Evolutionary conservation across 2,113 vertebrate species (phyloP).

Genomic region (Benitochromis conjunctus): DNA sequence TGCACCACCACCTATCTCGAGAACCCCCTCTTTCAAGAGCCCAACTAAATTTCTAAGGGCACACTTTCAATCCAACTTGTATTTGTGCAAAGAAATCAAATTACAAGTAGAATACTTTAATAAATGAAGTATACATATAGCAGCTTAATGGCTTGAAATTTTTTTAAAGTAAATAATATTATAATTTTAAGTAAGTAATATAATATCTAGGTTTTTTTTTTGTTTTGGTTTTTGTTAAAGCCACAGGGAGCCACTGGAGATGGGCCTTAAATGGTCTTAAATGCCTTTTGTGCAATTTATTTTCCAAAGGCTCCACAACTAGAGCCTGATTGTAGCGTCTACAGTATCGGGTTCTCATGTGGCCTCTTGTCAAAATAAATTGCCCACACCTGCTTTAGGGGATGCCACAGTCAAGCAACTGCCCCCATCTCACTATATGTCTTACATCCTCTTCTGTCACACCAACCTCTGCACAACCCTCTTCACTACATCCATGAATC

Average conservation of each 20-base stretch:
- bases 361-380: too few species aligned
- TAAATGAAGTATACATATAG: not conserved
- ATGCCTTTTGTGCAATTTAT: too few species aligned
- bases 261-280: not conserved
- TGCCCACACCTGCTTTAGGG: too few species aligned
- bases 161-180: not conserved
- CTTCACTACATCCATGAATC: too few species aligned
- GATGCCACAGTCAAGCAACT: too few species aligned
- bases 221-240: not conserved
- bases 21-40: not conserved
- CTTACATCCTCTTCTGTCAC: too few species aligned
- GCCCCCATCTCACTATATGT: too few species aligned
- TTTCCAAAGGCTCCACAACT: too few species aligned
- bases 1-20: not conserved
- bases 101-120: not conserved
- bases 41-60: not conserved
- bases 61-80: not conserved
- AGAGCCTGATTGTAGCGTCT: too few species aligned
- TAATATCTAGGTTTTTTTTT: not conserved
- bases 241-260: not conserved
- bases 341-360: too few species aligned
- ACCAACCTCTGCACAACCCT: too few species aligned
- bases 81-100: not conserved
- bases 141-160: not conserved
- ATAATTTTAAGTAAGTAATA: not conserved